Evolutionary conservation across 1,140 invertebrate genomes (phyloP).

Genomic region (Idris sp.): DNA sequence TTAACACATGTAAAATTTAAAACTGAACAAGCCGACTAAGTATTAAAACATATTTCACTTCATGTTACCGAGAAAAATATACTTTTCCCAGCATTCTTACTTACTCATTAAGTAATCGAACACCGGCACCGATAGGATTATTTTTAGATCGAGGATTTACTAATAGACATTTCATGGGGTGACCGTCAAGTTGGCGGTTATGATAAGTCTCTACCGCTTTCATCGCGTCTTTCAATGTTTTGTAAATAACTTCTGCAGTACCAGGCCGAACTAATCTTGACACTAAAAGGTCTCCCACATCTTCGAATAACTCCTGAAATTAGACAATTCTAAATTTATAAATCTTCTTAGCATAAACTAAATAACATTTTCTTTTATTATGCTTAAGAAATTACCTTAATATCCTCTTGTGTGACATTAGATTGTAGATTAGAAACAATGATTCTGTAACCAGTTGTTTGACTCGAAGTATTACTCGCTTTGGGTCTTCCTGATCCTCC

Average conservation of each 20-base stretch:
- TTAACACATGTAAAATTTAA: too few relatives aligned
- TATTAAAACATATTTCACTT: too few relatives aligned
- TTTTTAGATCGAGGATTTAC: constrained; percentile 84
- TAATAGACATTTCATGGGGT: constrained; percentile 88
- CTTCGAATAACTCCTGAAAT: constrained; percentile 91
- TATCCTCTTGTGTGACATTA: constrained; percentile 92
- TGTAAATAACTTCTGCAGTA: constrained; percentile 93
- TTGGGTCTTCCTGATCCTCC: constrained; percentile 79
- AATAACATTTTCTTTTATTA: too few relatives aligned
- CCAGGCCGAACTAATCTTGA: constrained; percentile 91
- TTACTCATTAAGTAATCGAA: constrained; percentile 73
- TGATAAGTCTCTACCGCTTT: constrained; percentile 94
- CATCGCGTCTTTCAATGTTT: constrained; percentile 89
- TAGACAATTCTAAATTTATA: too few relatives aligned
- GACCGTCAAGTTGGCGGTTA: constrained; percentile 91
- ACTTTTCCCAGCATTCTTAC: constrained; percentile 3
- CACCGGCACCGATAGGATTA: constrained; percentile 79
- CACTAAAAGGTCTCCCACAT: constrained; percentile 90
- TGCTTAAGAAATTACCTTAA: constrained; percentile 87
- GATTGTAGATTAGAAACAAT: constrained; percentile 92
- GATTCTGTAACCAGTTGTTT: constrained; percentile 84
- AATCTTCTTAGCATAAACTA: too few relatives aligned
- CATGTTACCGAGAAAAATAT: too few relatives aligned
- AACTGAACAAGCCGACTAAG: too few relatives aligned
- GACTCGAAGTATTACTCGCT: constrained; percentile 72